These are phyloP conservation scores for Numida meleagris DNA, from an alignment of 2,113 vertebrate genomes.

Conservation along the genomic window DNA sequence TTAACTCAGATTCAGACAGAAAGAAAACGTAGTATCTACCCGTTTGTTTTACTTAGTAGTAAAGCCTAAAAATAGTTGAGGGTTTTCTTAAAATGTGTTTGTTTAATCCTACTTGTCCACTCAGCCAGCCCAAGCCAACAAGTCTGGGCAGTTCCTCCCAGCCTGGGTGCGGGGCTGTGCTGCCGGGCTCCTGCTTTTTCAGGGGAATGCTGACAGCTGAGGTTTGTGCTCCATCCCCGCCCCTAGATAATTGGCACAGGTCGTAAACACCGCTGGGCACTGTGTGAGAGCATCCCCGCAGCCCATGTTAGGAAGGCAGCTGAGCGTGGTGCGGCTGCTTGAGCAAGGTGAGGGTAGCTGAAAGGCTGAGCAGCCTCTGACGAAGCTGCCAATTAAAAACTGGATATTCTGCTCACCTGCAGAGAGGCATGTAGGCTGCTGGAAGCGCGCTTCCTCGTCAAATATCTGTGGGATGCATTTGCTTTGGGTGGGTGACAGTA, in stretches of 20 bases:
- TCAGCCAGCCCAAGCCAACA: background rate
- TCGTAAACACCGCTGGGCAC: background rate
- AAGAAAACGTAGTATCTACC: background rate
- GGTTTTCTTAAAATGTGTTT: background rate
- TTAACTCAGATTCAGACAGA: background rate
- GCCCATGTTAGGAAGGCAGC: background rate
- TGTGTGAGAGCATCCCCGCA: background rate
- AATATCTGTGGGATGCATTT: background rate
- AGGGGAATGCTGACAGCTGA: background rate
- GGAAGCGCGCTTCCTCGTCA: constrained; percentile 19
- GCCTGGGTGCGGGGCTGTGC: background rate
- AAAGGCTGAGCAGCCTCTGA: background rate
- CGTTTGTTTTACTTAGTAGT: background rate
- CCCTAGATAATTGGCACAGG: background rate
- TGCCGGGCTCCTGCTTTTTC: background rate
- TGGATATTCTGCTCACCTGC: constrained; percentile 51
- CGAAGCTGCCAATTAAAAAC: constrained; percentile 67
- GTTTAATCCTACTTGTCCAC: background rate
- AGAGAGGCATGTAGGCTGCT: constrained; percentile 1
- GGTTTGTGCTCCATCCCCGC: background rate
- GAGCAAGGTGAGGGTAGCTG: constrained; percentile 43
- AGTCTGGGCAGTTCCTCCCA: background rate
- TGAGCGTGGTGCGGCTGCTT: background rate
- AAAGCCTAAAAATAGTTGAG: constrained; percentile 4
- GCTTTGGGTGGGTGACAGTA: background rate